Evolutionary conservation across 2,888 invertebrate species (phyloP).

Genomic region (Petrolisthes manimaculis): DNA sequence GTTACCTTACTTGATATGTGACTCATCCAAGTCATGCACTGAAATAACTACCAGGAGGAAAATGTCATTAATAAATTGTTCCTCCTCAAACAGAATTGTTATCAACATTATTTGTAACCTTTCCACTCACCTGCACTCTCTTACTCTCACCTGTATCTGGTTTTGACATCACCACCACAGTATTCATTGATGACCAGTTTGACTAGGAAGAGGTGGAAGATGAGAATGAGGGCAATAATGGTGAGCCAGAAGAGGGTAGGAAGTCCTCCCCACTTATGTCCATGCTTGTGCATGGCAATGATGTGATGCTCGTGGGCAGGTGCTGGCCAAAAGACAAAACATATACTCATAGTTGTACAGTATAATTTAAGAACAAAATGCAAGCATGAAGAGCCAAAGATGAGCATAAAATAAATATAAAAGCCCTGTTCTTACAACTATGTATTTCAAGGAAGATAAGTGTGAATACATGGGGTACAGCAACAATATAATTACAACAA

Average conservation of each 20-base stretch:
- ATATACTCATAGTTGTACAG: too few relatives aligned
- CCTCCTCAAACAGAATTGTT: too few relatives aligned
- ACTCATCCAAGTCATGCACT: too few relatives aligned
- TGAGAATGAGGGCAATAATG: conserved; percentile 86
- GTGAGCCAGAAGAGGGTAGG: conserved; percentile 94
- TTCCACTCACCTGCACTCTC: not conserved
- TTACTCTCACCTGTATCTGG: conserved; percentile 64
- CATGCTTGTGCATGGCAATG: conserved; percentile 90
- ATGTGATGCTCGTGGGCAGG: conserved; percentile 92
- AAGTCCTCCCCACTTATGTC: conserved; percentile 88
- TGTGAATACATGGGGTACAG: too few relatives aligned
- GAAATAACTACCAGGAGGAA: too few relatives aligned
- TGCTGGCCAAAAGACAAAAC: not conserved
- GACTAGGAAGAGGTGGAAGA: conserved; percentile 93
- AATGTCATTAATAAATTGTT: too few relatives aligned
- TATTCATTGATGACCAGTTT: conserved; percentile 92
- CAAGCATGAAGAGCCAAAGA: not conserved
- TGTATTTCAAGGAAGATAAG: not conserved
- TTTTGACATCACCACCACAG: conserved; percentile 74
- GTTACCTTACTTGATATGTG: too few relatives aligned
- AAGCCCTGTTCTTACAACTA: not conserved
- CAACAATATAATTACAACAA: too few relatives aligned
- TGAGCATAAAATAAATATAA: not conserved
- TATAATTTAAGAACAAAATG: not conserved
- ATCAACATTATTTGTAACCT: not conserved